Evolutionary conservation across 2,888 invertebrate genomes (phyloP), one percentile per base, ranked within the genome.

Genomic region (Cylloceria caligata): DNA sequence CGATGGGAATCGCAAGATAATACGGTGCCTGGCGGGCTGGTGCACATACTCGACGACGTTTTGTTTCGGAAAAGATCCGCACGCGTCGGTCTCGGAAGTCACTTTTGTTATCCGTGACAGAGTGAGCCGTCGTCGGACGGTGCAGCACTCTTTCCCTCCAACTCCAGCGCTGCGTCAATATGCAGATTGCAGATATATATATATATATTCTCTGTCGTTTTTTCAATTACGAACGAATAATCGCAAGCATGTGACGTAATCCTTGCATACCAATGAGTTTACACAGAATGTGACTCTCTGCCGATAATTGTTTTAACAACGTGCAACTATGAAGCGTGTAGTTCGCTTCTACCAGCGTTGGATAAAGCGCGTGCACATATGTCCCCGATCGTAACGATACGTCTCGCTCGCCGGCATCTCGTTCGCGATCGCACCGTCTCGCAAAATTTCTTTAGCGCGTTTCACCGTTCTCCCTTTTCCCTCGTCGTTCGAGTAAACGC

Each of bases 31-130:
- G 16, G 11, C 71, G 24, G 39, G 24, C 71, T 24, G 19, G 16
- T 27, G 52, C 36, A 52, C 49, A 34, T 52, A 34, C 4, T 3
- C 19, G 36, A 36, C 62, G 39, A 62, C 62, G 34, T 62, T 62
- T 39, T 62, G 62, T 39, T 62, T 62, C 36, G 21, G 39, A 9
- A 21, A 62, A 36, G 34, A 39, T 24, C 52, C n/a, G 36, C 39
- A 34, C 21, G 57, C 42, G 71, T 30, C 42, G 55, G 30, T 36
- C 30, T 27, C 5, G 57, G 71, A 71, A 42, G 57, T 71, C 57
- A 57, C 55, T 9, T n/a, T 30, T 45, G 42, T 57, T 45, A 30
- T 13, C 19, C 57, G 57, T 24, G 42, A 30, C 71, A 71, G 71
- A 71, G 57, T 30, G 57, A 45, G 71, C 42, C 45, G 27, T 30